Percentiles rank a stretch among this genome's conserved stretches.
Conservation (phyloP, 2,888 invertebrate genomes). For the Trichacis sp. region DNA sequence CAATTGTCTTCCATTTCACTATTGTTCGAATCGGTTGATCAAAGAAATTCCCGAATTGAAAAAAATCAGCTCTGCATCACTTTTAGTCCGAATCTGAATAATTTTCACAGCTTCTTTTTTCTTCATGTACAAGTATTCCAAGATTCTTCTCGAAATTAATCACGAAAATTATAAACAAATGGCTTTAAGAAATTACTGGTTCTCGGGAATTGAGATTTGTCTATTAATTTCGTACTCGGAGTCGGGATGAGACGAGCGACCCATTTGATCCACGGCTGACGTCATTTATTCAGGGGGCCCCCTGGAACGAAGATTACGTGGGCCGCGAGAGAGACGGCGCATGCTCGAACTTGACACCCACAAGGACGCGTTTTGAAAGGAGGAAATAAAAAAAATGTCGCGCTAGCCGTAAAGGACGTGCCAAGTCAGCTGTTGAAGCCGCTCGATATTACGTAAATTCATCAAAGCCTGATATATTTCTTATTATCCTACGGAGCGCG, state of each 20-base stretch:
- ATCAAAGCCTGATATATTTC: slow-evolving; percentile 11
- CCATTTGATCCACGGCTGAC: slow-evolving; percentile 3
- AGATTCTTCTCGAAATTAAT: too few species aligned
- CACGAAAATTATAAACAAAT: too few species aligned
- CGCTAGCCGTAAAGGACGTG: slow-evolving; percentile 61
- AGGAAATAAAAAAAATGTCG: slow-evolving; percentile 63
- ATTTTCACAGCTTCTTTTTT: too few species aligned
- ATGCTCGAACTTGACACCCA: slow-evolving; percentile 66
- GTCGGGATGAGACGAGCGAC: not conserved
- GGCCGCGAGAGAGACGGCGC: slow-evolving; percentile 38
- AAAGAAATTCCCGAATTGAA: too few species aligned
- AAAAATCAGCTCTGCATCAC: too few species aligned
- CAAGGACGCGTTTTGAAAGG: slow-evolving; percentile 69
- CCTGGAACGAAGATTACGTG: slow-evolving; percentile 42
- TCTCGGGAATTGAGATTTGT: not conserved
- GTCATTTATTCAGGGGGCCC: slow-evolving; percentile 34
- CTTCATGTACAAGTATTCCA: too few species aligned
- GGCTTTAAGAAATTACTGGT: not conserved
- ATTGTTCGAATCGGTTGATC: too few species aligned
- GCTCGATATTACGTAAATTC: slow-evolving; percentile 41
- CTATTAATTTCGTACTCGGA: not conserved
- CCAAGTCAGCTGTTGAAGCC: slow-evolving; percentile 53
- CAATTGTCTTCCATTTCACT: too few species aligned
- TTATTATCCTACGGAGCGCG: slow-evolving; percentile 9
- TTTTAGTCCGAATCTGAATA: too few species aligned